Evolutionary conservation across 2,113 vertebrate species (phyloP).

Genomic region (Pyxicephalus adspersus): DNA sequence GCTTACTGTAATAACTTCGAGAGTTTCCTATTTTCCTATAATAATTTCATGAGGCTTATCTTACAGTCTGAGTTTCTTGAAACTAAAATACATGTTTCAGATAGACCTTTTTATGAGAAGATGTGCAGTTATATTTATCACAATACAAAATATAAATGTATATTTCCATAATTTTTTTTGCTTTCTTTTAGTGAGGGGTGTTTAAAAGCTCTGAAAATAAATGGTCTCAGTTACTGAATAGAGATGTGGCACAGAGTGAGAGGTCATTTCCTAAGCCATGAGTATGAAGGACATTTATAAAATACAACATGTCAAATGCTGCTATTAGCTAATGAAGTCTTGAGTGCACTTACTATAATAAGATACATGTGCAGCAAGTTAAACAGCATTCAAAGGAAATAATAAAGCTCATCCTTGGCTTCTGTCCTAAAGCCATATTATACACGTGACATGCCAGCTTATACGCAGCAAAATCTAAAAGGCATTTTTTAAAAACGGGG

Average conservation of each 20-base stretch:
- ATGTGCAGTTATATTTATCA: no score
- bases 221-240: not conserved
- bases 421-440: not conserved
- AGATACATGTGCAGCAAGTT: slow-evolving; percentile 43
- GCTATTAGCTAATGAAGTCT: slow-evolving; percentile 67
- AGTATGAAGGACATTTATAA: slow-evolving; percentile 43
- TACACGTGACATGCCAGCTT: not conserved
- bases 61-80: no score
- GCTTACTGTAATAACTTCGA: no score
- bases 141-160: no score
- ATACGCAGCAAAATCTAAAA: not conserved
- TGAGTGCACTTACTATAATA: slow-evolving; percentile 58
- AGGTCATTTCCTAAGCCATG: slow-evolving; percentile 58
- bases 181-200: no score
- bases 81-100: no score
- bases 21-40: no score
- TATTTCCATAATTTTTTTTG: no score
- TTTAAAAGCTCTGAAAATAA: no score
- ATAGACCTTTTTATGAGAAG: no score
- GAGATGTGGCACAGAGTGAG: not conserved
- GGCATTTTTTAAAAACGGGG: no score
- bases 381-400: not conserved
- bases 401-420: not conserved
- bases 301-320: slow-evolving; percentile 48
- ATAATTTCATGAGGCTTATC: no score